Evolutionary conservation across 2,113 vertebrate species (phyloP), one percentile per base, ranked within the genome.

Genomic region (Ranitomeya imitator): DNA sequence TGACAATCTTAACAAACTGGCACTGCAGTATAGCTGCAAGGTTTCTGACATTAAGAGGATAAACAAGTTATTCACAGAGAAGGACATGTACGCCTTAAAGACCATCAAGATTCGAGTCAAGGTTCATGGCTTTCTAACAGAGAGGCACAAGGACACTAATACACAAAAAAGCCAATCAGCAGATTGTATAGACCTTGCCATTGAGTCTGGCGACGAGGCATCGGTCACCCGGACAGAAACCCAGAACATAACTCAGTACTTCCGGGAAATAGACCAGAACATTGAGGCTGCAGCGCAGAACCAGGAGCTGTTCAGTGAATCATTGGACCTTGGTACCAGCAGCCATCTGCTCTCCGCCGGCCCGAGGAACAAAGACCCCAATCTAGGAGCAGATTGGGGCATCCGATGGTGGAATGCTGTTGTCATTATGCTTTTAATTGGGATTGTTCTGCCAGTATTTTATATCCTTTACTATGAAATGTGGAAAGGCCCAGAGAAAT

Each of bases 321-420:
- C 92, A 80, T 90, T 88, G 3, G 71, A 86, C 3, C 0, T 79
- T 23, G 92, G 91, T 0, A 21, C 81, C 0, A 26, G 14, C 37
- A 0, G 90, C 90, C 31, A 90, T 88, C 85, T 1, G 12, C 87
- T 77, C 1, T 77, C 0, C 65, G 90, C 63, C 11, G 55, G 91
- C 0, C 90, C 89, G 2, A 86, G 90, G 77, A 85, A 82, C 1
- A 86, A 52, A 86, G 15, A 92, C 13, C 15, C 6, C 6, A 57
- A 85, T 19, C 91, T 92, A 0, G 97, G 97, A 0, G 96, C 96
- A 0, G 97, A 99, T 93, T 97, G 97, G 80, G 97, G 97, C 0
- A 96, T 99, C 90, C 96, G 94, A 89, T 99, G 98, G 97, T 98
- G 98, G 98, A 99, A 98, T 3, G 97, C 97, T 0, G 96, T 99